Evolutionary conservation across 2,888 invertebrate genomes (phyloP).

Genomic region (Vanessa cardui): DNA sequence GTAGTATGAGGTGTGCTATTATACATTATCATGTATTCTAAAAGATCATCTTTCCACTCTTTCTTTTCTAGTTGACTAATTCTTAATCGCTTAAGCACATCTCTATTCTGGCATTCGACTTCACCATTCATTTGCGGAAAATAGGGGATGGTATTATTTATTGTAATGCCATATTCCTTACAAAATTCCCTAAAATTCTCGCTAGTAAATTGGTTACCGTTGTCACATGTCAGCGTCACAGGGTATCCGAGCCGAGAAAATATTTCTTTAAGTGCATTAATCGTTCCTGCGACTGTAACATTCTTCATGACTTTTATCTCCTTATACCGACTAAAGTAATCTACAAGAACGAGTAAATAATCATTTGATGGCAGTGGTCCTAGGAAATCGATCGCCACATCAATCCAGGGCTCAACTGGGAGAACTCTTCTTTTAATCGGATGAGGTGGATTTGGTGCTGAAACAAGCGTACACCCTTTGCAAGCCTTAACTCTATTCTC

Average conservation of each 20-base stretch:
- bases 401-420: neutral
- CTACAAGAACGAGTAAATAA: too few relatives aligned
- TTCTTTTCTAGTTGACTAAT: neutral
- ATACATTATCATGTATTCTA: neutral
- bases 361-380: neutral
- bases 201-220: too few relatives aligned
- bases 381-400: neutral
- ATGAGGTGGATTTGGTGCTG: neutral
- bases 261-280: too few relatives aligned
- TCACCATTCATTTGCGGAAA: conserved; percentile 1
- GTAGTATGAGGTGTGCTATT: conserved; percentile 40
- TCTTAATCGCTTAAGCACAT: neutral
- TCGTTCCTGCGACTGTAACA: too few relatives aligned
- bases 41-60: neutral
- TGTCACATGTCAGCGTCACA: too few relatives aligned
- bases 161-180: too few relatives aligned
- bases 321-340: too few relatives aligned
- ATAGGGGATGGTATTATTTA: too few relatives aligned
- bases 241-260: too few relatives aligned
- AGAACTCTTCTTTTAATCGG: neutral
- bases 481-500: neutral
- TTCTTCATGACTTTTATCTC: too few relatives aligned
- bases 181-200: too few relatives aligned
- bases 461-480: neutral
- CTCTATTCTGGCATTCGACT: neutral